Conservation (phyloP, 2,797 vertebrate species). For the Anableps anableps region DNA sequence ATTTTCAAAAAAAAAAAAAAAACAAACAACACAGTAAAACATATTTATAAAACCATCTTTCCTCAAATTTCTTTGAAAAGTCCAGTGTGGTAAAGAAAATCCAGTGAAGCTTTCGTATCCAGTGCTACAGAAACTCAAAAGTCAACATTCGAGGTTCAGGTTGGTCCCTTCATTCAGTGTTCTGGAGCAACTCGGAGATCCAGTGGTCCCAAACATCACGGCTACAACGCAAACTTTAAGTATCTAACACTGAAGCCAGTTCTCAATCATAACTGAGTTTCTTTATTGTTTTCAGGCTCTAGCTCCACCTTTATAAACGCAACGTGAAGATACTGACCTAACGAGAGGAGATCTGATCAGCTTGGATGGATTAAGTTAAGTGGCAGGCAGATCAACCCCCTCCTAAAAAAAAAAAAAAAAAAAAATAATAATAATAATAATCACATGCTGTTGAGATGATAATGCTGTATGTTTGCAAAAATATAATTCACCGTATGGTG, state of each 20-base stretch:
- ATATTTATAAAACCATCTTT: conserved; percentile 24
- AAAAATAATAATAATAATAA: too few relatives aligned
- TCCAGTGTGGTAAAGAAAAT: conserved; percentile 59
- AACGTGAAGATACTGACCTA: neutral
- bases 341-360: conserved; percentile 22
- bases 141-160: neutral
- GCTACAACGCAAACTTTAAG: conserved; percentile 2
- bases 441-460: conserved; percentile 10
- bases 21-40: conserved; percentile 21
- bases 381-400: neutral
- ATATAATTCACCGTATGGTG: neutral
- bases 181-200: conserved; percentile 38
- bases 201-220: conserved; percentile 27
- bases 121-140: conserved; percentile 27
- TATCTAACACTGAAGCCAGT: conserved; percentile 1
- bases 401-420: neutral
- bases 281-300: neutral
- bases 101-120: conserved; percentile 52
- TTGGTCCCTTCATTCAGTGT: conserved; percentile 38
- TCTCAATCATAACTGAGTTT: conserved; percentile 6
- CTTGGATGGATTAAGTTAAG: conserved; percentile 23
- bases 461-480: conserved; percentile 17
- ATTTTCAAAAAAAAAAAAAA: conserved; percentile 22
- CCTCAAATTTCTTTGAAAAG: conserved; percentile 19
- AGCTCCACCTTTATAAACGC: neutral